phyloP scores from a whole-genome alignment of 2,113 vertebrate species.

The Anhinga anhinga region DNA sequence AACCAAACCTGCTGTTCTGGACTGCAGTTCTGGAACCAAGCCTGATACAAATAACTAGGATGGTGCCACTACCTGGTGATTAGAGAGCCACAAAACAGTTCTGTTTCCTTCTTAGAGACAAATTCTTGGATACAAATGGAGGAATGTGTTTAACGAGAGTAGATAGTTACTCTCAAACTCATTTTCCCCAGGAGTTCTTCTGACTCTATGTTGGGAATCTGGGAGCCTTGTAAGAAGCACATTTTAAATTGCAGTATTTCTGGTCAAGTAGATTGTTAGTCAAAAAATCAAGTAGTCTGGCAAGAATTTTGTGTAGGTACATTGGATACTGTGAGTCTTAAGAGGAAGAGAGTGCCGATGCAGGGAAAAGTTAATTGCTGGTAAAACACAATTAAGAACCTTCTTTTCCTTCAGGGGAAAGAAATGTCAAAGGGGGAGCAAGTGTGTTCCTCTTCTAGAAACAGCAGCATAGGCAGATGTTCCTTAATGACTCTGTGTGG shows the following conservation, averaged over 20 bases:
- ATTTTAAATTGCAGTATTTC: not conserved
- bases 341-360: not conserved
- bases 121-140: not conserved
- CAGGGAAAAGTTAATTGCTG: constrained; percentile 6
- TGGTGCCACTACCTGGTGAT: not conserved
- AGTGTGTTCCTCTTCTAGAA: not conserved
- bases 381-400: not conserved
- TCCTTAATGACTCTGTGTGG: not conserved
- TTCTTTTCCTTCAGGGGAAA: not conserved
- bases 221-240: not conserved
- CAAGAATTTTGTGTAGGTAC: not conserved
- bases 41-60: not conserved
- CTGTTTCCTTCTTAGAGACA: not conserved
- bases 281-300: not conserved
- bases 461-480: not conserved
- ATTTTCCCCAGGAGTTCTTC: not conserved
- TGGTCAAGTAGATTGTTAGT: not conserved
- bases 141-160: not conserved
- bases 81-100: not conserved
- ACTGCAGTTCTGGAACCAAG: not conserved
- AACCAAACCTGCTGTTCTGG: constrained; percentile 9
- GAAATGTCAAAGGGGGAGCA: not conserved
- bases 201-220: not conserved
- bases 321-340: not conserved
- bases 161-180: not conserved